phyloP scores from a whole-genome alignment of 2,888 invertebrate species.

The Myopa tessellatipennis region DNA sequence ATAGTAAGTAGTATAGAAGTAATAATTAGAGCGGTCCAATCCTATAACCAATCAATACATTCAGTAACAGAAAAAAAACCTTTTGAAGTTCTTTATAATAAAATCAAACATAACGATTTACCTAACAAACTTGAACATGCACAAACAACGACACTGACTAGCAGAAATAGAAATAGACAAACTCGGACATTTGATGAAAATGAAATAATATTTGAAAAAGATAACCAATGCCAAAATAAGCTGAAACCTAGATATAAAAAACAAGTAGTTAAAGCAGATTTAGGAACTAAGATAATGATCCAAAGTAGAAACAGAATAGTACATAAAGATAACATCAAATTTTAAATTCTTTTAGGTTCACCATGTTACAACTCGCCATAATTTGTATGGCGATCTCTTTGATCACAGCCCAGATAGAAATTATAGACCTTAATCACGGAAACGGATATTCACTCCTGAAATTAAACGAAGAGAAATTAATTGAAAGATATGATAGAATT shows the following conservation, averaged over 20 bases:
- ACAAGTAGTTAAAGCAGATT: slow-evolving; percentile 31
- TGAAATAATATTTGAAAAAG: slow-evolving; percentile 27
- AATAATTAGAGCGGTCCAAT: slow-evolving; percentile 32
- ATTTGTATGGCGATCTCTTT: slow-evolving; percentile 27
- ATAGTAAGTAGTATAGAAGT: slow-evolving; percentile 29
- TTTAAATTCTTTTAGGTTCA: slow-evolving; percentile 24
- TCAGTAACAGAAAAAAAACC: slow-evolving; percentile 39
- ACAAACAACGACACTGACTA: slow-evolving; percentile 30
- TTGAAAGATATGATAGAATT: slow-evolving; percentile 13
- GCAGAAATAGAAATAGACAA: slow-evolving; percentile 13
- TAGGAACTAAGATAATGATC: slow-evolving; percentile 37
- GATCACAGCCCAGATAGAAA: slow-evolving; percentile 30
- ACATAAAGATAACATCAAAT: slow-evolving; percentile 37
- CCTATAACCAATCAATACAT: slow-evolving; percentile 41
- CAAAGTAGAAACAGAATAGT: slow-evolving; percentile 31
- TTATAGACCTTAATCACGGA: slow-evolving; percentile 31
- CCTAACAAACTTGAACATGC: slow-evolving; percentile 24
- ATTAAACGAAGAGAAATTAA: slow-evolving; percentile 1
- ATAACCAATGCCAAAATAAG: slow-evolving; percentile 11
- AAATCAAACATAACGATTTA: slow-evolving; percentile 34
- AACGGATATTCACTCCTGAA: slow-evolving; percentile 31
- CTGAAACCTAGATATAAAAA: slow-evolving; percentile 27
- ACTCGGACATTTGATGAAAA: not conserved
- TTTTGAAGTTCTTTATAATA: slow-evolving; percentile 38
- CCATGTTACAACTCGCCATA: slow-evolving; percentile 23